These are phyloP conservation scores for Atta cephalotes DNA, from an alignment of 1,140 invertebrate species.

Conservation along the genomic window DNA sequence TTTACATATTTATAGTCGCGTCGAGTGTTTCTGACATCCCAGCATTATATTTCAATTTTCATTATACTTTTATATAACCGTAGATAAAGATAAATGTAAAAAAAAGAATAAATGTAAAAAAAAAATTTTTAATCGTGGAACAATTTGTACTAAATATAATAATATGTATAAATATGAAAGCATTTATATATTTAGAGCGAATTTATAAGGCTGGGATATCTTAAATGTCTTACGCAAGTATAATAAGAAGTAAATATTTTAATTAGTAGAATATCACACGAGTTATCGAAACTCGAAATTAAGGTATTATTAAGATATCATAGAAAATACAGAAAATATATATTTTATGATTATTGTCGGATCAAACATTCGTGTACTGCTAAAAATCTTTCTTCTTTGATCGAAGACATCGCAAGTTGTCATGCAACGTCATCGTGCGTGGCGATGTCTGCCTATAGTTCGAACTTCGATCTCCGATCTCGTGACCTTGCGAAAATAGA, in stretches of 20 bases:
- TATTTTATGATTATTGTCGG: neutral
- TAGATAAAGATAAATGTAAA: no score
- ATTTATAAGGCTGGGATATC: no score
- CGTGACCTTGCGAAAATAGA: constrained; percentile 58
- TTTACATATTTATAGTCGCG: no score
- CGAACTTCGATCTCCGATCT: constrained; percentile 51
- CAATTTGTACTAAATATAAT: no score
- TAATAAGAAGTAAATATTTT: neutral
- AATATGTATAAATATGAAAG: no score
- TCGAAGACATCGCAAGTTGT: constrained; percentile 28
- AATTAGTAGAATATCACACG: neutral
- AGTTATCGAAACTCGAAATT: neutral
- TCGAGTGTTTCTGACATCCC: no score
- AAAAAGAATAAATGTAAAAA: no score
- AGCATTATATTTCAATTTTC: no score
- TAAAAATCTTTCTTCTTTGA: constrained; percentile 12
- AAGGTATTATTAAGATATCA: neutral
- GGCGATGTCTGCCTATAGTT: constrained; percentile 20
- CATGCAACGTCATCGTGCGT: constrained; percentile 44
- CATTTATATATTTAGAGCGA: no score
- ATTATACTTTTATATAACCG: no score
- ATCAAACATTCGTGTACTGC: neutral
- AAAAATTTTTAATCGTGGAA: no score
- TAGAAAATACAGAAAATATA: neutral
- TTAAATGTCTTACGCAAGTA: no score